Percentiles rank a stretch among this genome's conserved stretches.
Evolutionary conservation across 2,888 invertebrate genomes (phyloP).

Genomic region (Mesopsocus fuscifrons): DNA sequence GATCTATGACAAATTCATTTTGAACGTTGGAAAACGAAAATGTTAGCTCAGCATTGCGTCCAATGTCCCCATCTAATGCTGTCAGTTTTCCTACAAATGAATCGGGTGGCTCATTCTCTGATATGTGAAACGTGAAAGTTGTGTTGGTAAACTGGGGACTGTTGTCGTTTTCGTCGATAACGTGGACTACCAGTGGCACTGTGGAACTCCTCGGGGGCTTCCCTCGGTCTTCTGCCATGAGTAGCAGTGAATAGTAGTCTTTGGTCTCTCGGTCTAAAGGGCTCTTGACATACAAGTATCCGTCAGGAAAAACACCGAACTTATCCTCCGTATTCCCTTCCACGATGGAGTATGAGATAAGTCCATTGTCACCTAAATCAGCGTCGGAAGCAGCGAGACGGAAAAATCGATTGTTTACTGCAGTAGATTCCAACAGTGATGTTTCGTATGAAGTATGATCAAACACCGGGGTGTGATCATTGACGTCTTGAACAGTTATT

Average conservation of each 20-base stretch:
- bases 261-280: conserved; percentile 72
- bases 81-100: conserved; percentile 82
- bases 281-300: conserved; percentile 72
- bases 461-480: conserved; percentile 90
- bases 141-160: conserved; percentile 79
- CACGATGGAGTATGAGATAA: conserved; percentile 60
- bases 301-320: conserved; percentile 92
- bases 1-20: conserved; percentile 70
- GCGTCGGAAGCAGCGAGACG: conserved; percentile 76
- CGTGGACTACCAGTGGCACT: conserved; percentile 80
- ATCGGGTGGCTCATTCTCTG: conserved; percentile 73
- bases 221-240: conserved; percentile 68
- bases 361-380: conserved; percentile 64
- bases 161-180: conserved; percentile 94
- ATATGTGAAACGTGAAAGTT: conserved; percentile 76
- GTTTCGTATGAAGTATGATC: conserved; percentile 84
- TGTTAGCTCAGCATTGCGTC: conserved; percentile 75
- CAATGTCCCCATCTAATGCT: conserved; percentile 78
- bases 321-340: conserved; percentile 71
- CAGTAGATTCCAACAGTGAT: conserved; percentile 72
- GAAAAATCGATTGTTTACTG: conserved; percentile 80
- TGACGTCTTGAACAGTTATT: conserved; percentile 67
- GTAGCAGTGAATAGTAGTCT: conserved; percentile 78
- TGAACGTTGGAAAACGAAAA: conserved; percentile 57
- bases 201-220: conserved; percentile 57